Base-by-base conservation (phyloP, 2,888 invertebrate species). In the Subacronicta megacephala region DNA sequence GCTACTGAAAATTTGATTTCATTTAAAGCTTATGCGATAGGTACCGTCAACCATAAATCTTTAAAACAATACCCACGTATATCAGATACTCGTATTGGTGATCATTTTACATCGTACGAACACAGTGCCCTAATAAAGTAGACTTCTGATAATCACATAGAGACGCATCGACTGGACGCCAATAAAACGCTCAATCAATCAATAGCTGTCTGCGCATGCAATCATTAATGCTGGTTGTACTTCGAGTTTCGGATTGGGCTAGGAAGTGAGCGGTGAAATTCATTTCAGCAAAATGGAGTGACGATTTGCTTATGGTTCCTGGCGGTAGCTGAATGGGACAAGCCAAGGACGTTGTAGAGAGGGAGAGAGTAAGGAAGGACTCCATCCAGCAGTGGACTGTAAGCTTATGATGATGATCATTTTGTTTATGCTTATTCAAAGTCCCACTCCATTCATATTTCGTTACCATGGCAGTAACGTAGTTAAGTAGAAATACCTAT, bases 101-200 rank as follows among this genome's bases (percentile, higher is more conserved):
- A 61, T 68, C 55, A 61, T 55, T 71, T 63, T 60, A 60, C 63
- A 68, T 58, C 56, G 42, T 44, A 36, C 16, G 68, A 75, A 44
- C 44, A 72, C 44, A 58, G 54, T 72, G 69, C 58, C 54, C 73
- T 57, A 62, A 76, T 73, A 72, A 73, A 72, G 45, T 72, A 49
- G 61, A 54, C 60, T 72, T 61, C 51, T 60, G 62, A 73, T 74
- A 73, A 74, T 74, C 74, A 76, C 59, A 74, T 59, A 69, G 62
- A 68, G 61, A 76, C 44, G 58, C 66, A 59, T 76, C 62, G 54
- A 17, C 70, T 57, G 70, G 52, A 70, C 69, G 72, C 66, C 78
- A 79, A 82, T 80, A 79, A 80, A 77, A 79, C 66, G 73, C 64
- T 77, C 81, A 75, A 81, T 81, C 81, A 79, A 81, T 81, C 81